Evolutionary conservation across 2,797 vertebrate genomes (phyloP).

Genomic region (Rhinichthys osculus): DNA sequence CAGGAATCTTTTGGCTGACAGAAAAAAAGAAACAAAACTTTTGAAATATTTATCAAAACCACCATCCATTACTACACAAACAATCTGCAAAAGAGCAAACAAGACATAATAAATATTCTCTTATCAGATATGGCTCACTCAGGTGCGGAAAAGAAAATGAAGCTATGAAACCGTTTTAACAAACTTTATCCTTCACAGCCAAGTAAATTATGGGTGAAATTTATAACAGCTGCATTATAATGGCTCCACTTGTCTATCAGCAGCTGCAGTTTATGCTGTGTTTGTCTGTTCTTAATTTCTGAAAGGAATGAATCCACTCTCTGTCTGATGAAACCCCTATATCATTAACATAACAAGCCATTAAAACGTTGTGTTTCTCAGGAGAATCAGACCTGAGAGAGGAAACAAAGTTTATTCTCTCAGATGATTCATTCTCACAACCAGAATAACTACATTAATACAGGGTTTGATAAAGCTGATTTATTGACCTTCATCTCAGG

Average conservation of each 20-base stretch:
- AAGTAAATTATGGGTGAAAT: background rate
- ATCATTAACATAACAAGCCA: constrained; percentile 87
- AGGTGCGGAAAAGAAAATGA: constrained; percentile 8
- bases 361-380: constrained; percentile 85
- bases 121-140: constrained; percentile 3
- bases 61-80: background rate
- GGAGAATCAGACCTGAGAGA: constrained; percentile 72
- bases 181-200: constrained; percentile 18
- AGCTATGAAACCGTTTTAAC: constrained; percentile 25
- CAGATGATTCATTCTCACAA: background rate
- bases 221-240: constrained; percentile 6
- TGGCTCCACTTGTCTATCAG: background rate
- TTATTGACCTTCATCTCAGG: background rate
- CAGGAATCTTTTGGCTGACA: background rate
- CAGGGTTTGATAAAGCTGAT: background rate
- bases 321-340: constrained; percentile 87
- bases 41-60: background rate
- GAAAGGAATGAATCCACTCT: constrained; percentile 91
- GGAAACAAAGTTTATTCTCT: constrained; percentile 24
- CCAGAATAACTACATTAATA: background rate
- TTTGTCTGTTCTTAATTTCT: constrained; percentile 83
- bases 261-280: constrained; percentile 65
- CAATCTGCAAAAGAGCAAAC: constrained; percentile 2
- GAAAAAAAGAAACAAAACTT: background rate
- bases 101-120: background rate